These are phyloP conservation scores for Acleris holmiana DNA, from an alignment of 2,888 invertebrate genomes.

Conservation along the genomic window DNA sequence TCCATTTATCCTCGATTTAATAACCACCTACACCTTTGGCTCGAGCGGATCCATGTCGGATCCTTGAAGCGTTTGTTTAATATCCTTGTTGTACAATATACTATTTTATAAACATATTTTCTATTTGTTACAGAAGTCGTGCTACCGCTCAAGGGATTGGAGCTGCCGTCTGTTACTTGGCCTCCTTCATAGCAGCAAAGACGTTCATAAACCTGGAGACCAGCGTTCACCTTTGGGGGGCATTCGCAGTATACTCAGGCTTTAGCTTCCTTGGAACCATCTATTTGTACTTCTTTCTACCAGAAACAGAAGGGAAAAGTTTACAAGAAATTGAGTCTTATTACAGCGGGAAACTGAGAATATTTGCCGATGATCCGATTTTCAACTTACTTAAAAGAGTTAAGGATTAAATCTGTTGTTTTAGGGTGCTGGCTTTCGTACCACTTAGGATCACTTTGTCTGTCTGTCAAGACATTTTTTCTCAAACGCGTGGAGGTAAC, in stretches of 20 bases:
- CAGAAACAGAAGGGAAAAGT: constrained; percentile 83
- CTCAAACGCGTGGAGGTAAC: too few relatives aligned
- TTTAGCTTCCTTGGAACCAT: constrained; percentile 75
- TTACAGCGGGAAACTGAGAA: constrained; percentile 65
- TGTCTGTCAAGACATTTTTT: too few relatives aligned
- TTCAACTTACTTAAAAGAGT: constrained; percentile 65
- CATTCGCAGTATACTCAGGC: constrained; percentile 76
- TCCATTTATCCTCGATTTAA: too few relatives aligned
- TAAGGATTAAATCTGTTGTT: constrained; percentile 49
- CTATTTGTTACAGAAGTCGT: constrained; percentile 67
- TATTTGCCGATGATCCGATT: constrained; percentile 73
- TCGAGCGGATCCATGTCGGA: too few relatives aligned
- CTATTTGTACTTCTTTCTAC: constrained; percentile 79
- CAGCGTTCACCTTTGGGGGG: constrained; percentile 70
- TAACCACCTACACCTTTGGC: too few relatives aligned
- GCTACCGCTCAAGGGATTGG: constrained; percentile 80
- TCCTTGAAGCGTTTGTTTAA: too few relatives aligned
- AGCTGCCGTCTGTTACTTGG: constrained; percentile 80
- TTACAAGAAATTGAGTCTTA: constrained; percentile 79
- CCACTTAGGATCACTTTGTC: too few relatives aligned
- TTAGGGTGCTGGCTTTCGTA: neutral
- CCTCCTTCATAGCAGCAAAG: constrained; percentile 80
- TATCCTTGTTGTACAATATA: too few relatives aligned
- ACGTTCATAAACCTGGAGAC: constrained; percentile 79
- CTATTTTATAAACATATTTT: too few relatives aligned